phyloP scores from a whole-genome alignment of 2,888 invertebrate species.

The Baronia brevicornis region DNA sequence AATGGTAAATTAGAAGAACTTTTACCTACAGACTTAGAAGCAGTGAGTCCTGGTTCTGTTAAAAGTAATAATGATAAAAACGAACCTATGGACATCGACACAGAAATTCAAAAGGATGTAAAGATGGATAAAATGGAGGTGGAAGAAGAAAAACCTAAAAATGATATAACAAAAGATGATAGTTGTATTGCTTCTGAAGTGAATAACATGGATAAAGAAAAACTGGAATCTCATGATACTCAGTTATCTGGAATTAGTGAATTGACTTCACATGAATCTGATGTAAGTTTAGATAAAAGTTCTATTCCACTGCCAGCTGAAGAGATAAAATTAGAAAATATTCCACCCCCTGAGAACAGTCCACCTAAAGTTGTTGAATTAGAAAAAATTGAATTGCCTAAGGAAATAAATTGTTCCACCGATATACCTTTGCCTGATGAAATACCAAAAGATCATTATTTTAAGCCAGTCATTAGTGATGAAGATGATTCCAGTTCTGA shows the following conservation, averaged over 20 bases:
- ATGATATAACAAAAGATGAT: slow-evolving; percentile 32
- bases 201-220: slow-evolving; percentile 26
- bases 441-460: slow-evolving; percentile 34
- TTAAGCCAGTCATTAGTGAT: slow-evolving; percentile 53
- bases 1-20: slow-evolving; percentile 64
- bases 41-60: slow-evolving; percentile 87
- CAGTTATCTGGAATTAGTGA: slow-evolving; percentile 73
- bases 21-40: slow-evolving; percentile 85
- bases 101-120: slow-evolving; percentile 21
- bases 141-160: slow-evolving; percentile 37
- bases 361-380: slow-evolving; percentile 49
- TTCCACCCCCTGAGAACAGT: slow-evolving; percentile 42
- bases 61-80: slow-evolving; percentile 70
- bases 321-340: slow-evolving; percentile 53
- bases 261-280: slow-evolving; percentile 41
- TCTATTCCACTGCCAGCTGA: slow-evolving; percentile 45
- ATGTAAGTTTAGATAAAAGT: slow-evolving; percentile 41
- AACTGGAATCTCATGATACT: slow-evolving; percentile 63
- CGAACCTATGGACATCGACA: slow-evolving; percentile 39
- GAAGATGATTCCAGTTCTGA: slow-evolving; percentile 61
- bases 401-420: slow-evolving; percentile 20
- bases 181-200: slow-evolving; percentile 15
- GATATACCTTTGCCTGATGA: slow-evolving; percentile 52
- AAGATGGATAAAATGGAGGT: slow-evolving; percentile 33
- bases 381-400: slow-evolving; percentile 24